A percentile compares a stretch with the other conserved stretches of the same genome.
These are phyloP conservation scores for Onychostruthus taczanowskii DNA, from an alignment of 2,113 vertebrate species.

Conservation along the genomic window DNA sequence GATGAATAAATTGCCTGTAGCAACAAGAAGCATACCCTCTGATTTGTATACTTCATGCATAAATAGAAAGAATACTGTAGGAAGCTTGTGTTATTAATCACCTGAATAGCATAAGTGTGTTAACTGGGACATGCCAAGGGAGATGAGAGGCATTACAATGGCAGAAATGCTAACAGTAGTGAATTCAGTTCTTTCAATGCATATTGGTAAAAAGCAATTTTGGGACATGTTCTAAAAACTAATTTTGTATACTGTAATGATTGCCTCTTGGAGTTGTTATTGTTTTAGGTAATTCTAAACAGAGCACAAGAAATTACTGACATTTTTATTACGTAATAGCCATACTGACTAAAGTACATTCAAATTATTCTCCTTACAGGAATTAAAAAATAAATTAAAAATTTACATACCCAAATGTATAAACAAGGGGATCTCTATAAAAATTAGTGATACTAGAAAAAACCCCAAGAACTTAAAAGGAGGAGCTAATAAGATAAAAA, in stretches of 20 bases:
- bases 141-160: background rate
- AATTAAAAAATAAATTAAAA: background rate
- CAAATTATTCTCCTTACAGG: background rate
- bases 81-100: background rate
- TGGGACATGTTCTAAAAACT: background rate
- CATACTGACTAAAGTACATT: background rate
- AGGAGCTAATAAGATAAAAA: background rate
- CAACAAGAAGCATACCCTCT: background rate
- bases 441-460: background rate
- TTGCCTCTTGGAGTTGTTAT: background rate
- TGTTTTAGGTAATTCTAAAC: background rate
- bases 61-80: background rate
- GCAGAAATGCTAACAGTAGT: background rate
- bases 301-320: background rate
- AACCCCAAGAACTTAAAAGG: fast-evolving
- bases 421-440: background rate
- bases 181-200: background rate
- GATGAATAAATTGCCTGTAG: background rate
- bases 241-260: background rate
- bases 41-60: background rate
- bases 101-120: background rate
- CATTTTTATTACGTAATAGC: background rate
- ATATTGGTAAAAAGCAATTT: background rate
- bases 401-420: background rate
- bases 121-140: background rate